Percentiles rank a stretch among this genome's conserved stretches.
Conservation (phyloP, 1,140 invertebrate genomes). For the Amyelois transitella region DNA sequence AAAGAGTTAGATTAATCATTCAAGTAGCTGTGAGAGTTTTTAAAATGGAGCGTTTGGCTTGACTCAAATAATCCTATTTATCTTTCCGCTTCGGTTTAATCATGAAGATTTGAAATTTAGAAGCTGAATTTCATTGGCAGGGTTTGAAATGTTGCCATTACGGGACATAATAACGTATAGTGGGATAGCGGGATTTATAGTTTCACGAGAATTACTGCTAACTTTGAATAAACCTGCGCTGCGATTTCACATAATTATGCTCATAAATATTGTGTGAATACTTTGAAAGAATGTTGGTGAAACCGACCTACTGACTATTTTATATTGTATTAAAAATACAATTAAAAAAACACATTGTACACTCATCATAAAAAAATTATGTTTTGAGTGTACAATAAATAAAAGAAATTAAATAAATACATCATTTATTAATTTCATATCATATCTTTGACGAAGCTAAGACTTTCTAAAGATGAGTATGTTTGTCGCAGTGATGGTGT, state of each 20-base stretch:
- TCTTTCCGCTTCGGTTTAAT: background rate
- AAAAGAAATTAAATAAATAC: too few species aligned
- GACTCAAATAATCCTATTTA: background rate
- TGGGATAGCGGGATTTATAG: background rate
- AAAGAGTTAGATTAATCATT: background rate
- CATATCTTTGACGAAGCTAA: too few species aligned
- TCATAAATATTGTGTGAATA: too few species aligned
- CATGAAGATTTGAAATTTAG: background rate
- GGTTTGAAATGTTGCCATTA: constrained; percentile 2
- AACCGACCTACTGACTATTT: too few species aligned
- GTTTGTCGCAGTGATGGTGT: constrained; percentile 61
- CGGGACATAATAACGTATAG: background rate
- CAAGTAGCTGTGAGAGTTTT: background rate
- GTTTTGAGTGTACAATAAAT: too few species aligned
- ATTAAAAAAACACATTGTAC: too few species aligned
- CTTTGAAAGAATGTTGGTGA: too few species aligned
- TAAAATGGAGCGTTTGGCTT: background rate
- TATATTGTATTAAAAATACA: too few species aligned
- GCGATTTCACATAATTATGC: too few species aligned
- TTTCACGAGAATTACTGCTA: constrained; percentile 1
- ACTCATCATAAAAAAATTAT: too few species aligned
- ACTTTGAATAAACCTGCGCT: constrained; percentile 2
- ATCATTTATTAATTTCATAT: too few species aligned
- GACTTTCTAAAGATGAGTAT: too few species aligned
- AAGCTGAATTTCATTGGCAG: background rate